phyloP scores from a whole-genome alignment of 2,113 vertebrate genomes.

The Mastomys coucha region DNA sequence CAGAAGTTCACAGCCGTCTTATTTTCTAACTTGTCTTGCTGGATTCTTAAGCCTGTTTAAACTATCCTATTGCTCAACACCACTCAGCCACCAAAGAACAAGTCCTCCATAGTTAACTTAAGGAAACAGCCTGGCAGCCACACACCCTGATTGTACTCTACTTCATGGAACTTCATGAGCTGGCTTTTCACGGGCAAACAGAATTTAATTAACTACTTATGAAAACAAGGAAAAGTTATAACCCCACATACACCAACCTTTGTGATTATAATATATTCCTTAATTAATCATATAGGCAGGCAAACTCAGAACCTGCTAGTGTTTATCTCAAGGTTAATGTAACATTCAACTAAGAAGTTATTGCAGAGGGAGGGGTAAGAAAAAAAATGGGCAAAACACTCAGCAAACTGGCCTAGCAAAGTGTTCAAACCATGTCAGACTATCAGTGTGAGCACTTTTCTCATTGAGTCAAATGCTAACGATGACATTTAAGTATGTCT shows the following conservation, averaged over 20 bases:
- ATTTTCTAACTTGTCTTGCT: slow-evolving; percentile 57
- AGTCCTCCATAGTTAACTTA: slow-evolving; percentile 49
- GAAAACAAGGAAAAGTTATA: slow-evolving; percentile 66
- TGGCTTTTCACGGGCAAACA: slow-evolving; percentile 42
- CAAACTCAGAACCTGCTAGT: slow-evolving; percentile 52
- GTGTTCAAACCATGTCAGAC: not conserved
- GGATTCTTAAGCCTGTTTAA: slow-evolving; percentile 64
- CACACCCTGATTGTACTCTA: not conserved
- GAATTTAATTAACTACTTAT: slow-evolving; percentile 61
- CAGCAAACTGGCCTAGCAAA: slow-evolving; percentile 28
- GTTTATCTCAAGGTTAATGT: slow-evolving; percentile 58
- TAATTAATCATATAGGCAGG: slow-evolving; percentile 65
- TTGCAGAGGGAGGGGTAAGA: not conserved
- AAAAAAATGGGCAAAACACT: slow-evolving; percentile 60
- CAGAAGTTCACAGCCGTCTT: slow-evolving; percentile 54
- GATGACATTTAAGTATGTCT: not conserved
- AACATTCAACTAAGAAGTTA: slow-evolving; percentile 62
- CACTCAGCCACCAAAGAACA: slow-evolving; percentile 39
- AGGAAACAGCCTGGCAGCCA: slow-evolving; percentile 57
- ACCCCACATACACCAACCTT: slow-evolving; percentile 35
- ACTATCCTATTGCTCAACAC: slow-evolving; percentile 45
- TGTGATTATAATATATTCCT: slow-evolving; percentile 29
- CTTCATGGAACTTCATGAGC: slow-evolving; percentile 26
- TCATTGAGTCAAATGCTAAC: slow-evolving; percentile 36
- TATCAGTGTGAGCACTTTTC: not conserved